phyloP scores from a whole-genome alignment of 92 coral and sea anemone species.

The Plumapathes pennacea region DNA sequence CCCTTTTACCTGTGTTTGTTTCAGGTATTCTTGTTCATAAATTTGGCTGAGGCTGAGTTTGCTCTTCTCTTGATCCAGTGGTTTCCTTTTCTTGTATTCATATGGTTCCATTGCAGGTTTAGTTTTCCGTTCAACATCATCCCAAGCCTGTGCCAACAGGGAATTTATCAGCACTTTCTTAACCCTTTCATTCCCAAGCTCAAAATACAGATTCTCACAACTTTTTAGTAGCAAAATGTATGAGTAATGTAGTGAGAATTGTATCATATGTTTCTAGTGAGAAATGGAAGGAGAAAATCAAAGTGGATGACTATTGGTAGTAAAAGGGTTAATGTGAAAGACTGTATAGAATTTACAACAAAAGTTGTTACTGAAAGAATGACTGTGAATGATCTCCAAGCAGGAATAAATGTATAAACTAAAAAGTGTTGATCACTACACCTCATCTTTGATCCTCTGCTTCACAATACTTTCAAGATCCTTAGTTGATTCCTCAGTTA shows the following conservation, averaged over 20 bases:
- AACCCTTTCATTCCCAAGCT: too few relatives aligned
- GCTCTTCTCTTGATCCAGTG: slow-evolving; percentile 95
- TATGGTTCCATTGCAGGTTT: slow-evolving; percentile 81
- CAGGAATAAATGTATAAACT: too few relatives aligned
- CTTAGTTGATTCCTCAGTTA: slow-evolving; percentile 91
- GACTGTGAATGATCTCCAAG: too few relatives aligned
- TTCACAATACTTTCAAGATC: slow-evolving; percentile 79
- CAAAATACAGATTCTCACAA: too few relatives aligned
- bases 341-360: too few relatives aligned
- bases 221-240: not conserved
- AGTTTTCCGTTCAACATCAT: slow-evolving; percentile 96
- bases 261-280: too few relatives aligned
- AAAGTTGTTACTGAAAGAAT: too few relatives aligned
- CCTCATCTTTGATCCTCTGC: slow-evolving; percentile 91
- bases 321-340: too few relatives aligned
- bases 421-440: slow-evolving; percentile 1
- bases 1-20: slow-evolving; percentile 78
- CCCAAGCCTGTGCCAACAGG: slow-evolving; percentile 99
- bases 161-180: too few relatives aligned
- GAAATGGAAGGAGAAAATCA: too few relatives aligned
- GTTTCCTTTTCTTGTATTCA: slow-evolving; percentile 90
- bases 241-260: not conserved
- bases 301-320: too few relatives aligned
- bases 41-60: slow-evolving; percentile 94
- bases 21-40: slow-evolving; percentile 94